These are phyloP conservation scores for Phrynosoma platyrhinos DNA, from an alignment of 2,113 vertebrate species.

Conservation along the genomic window DNA sequence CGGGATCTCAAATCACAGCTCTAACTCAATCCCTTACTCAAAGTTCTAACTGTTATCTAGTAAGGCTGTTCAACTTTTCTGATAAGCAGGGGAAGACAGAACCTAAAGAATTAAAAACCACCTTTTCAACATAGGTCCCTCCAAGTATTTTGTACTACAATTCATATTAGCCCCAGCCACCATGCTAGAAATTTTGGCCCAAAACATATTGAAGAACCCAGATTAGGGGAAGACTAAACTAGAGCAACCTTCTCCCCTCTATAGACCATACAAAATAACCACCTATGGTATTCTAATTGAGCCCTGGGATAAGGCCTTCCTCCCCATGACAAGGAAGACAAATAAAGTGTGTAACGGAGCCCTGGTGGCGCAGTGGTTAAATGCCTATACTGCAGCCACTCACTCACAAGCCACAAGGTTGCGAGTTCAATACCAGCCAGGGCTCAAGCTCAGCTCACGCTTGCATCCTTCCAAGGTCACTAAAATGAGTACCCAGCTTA, in stretches of 20 bases:
- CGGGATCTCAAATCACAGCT: neutral
- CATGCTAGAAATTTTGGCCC: neutral
- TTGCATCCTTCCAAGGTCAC: too few species aligned
- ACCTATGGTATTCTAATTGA: neutral
- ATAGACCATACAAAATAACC: neutral
- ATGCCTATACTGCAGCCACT: too few species aligned
- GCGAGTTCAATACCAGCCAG: too few species aligned
- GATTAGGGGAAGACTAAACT: neutral
- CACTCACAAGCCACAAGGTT: too few species aligned
- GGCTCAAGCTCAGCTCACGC: too few species aligned
- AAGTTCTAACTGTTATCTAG: neutral
- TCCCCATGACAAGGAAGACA: neutral
- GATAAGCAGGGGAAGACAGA: neutral
- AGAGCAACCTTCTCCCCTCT: neutral
- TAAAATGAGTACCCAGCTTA: too few species aligned
- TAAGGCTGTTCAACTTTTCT: too few species aligned
- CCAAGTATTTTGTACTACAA: neutral
- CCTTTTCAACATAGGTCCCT: neutral
- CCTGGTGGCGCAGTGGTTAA: too few species aligned
- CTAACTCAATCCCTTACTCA: neutral
- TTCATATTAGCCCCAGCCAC: neutral
- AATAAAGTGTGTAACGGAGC: neutral
- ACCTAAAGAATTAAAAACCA: neutral
- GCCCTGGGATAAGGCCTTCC: too few species aligned
- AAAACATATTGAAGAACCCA: neutral